A percentile compares a stretch with the other conserved stretches of the same genome.
phyloP scores from a whole-genome alignment of 2,113 vertebrate species.

The Silurus meridionalis region DNA sequence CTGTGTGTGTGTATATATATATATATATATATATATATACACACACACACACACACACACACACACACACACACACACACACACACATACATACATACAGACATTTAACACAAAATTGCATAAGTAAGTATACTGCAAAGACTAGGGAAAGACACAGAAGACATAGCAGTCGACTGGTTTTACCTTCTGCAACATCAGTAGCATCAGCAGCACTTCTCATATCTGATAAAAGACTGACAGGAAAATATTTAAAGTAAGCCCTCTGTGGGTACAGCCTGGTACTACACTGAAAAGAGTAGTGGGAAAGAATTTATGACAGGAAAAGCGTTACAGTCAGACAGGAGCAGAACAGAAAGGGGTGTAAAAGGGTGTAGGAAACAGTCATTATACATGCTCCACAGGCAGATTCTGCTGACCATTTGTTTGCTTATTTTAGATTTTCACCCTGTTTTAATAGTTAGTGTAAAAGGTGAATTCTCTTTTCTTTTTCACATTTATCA shows the following conservation, averaged over 20 bases:
- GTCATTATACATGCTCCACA: background rate
- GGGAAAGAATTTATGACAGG: too few relatives aligned
- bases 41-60: too few relatives aligned
- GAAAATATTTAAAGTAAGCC: conserved; percentile 62
- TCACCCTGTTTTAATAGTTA: background rate
- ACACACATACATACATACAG: too few relatives aligned
- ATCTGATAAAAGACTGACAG: background rate
- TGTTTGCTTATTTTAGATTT: background rate
- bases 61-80: too few relatives aligned
- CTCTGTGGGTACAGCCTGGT: conserved; percentile 67
- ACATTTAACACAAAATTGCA: too few relatives aligned
- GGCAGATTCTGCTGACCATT: background rate
- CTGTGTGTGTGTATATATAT: too few relatives aligned
- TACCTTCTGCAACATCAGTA: background rate
- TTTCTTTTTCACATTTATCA: background rate
- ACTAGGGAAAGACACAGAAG: background rate
- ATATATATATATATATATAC: too few relatives aligned
- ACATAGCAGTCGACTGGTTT: background rate
- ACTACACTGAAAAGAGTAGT: conserved; percentile 56
- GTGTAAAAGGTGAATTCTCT: background rate
- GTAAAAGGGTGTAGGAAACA: background rate
- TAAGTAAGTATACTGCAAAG: too few relatives aligned
- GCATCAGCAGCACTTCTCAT: background rate
- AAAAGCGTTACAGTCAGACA: background rate
- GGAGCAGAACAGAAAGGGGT: background rate